phyloP scores from a whole-genome alignment of 1,140 invertebrate genomes.

The Bombus waltoni region DNA sequence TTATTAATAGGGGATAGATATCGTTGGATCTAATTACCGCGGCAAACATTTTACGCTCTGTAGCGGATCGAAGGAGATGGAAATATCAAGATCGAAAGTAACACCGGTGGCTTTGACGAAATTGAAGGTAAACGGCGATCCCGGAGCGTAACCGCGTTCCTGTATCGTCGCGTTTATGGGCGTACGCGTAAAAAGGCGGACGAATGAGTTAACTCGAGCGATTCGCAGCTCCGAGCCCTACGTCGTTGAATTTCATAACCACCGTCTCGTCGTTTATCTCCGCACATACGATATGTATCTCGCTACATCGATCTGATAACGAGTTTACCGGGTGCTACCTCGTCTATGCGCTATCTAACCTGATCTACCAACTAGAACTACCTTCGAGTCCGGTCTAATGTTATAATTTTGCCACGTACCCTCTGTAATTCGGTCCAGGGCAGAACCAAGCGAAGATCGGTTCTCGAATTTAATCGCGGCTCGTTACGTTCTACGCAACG shows the following conservation, averaged over 20 bases:
- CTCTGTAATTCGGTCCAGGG: neutral
- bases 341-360: constrained; percentile 49
- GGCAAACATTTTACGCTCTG: too few species aligned
- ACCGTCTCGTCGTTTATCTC: constrained; percentile 40
- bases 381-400: constrained; percentile 14
- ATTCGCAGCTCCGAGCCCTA: constrained; percentile 4
- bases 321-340: constrained; percentile 48
- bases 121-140: neutral
- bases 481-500: too few species aligned
- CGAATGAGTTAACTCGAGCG: constrained; percentile 18
- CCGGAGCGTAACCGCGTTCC: neutral
- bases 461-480: too few species aligned
- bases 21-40: neutral
- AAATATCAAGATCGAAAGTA: neutral
- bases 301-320: constrained; percentile 53
- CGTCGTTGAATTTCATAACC: constrained; percentile 49
- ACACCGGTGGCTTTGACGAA: neutral
- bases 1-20: too few species aligned
- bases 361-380: constrained; percentile 37
- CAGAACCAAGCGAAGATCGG: too few species aligned
- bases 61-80: neutral
- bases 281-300: constrained; percentile 43
- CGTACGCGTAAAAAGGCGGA: neutral
- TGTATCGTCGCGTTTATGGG: neutral
- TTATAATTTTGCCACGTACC: constrained; percentile 36